A percentile compares a stretch with the other conserved stretches of the same genome.
Conservation (phyloP, 2,113 vertebrate genomes). For the Microcebus lehilahytsara region DNA sequence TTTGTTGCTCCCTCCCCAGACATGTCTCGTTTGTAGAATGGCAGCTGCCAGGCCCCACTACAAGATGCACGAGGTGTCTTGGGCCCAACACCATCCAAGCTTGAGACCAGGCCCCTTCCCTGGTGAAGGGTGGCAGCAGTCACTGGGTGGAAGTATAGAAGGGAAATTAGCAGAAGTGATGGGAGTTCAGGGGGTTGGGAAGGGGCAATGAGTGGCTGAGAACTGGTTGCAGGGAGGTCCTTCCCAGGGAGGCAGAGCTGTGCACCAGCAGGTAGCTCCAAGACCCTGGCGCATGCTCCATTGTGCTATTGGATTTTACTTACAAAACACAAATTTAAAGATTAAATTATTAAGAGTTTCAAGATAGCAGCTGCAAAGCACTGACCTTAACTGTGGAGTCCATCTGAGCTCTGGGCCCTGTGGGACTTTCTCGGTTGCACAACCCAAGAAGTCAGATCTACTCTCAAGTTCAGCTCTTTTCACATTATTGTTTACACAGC, state of each 20-base stretch:
- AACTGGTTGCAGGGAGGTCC: neutral
- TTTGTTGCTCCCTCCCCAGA: neutral
- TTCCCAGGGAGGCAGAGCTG: neutral
- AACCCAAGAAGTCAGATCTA: neutral
- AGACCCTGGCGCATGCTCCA: neutral
- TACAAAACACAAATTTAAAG: neutral
- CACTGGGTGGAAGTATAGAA: fast-evolving
- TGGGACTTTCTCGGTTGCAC: neutral
- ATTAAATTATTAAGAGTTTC: neutral
- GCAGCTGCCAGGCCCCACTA: neutral
- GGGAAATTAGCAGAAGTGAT: neutral
- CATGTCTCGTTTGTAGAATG: neutral
- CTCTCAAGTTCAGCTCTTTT: neutral
- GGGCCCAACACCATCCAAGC: neutral
- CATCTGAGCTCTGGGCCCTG: neutral
- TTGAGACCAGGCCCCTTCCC: neutral
- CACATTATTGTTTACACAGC: neutral
- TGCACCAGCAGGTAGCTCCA: neutral
- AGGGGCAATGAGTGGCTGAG: neutral
- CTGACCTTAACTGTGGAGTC: neutral
- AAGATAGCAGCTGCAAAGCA: neutral
- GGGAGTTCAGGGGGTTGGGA: neutral
- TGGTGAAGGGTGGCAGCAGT: neutral
- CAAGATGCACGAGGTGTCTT: neutral
- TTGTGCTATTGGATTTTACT: neutral